These are phyloP conservation scores for Tryphoninae sp. DNA, from an alignment of 2,888 invertebrate species.

Conservation along the genomic window DNA sequence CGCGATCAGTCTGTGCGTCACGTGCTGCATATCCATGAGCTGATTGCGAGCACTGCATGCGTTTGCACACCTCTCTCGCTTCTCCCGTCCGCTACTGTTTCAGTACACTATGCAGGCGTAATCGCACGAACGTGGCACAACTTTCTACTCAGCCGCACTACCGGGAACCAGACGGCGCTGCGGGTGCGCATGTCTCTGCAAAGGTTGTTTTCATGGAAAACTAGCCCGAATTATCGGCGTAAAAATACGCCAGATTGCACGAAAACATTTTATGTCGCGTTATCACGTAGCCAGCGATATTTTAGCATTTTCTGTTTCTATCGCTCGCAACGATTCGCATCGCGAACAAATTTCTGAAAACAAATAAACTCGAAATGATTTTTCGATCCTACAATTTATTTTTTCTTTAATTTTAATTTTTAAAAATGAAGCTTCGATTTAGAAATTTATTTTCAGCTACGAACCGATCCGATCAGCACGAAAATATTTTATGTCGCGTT, in stretches of 20 bases:
- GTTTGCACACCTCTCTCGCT: conserved; percentile 36
- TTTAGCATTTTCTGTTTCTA: not conserved
- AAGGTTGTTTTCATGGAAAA: conserved; percentile 1
- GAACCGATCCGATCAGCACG: too few species aligned
- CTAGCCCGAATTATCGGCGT: conserved; percentile 7
- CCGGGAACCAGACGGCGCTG: conserved; percentile 19
- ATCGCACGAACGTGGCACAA: conserved; percentile 50
- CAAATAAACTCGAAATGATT: too few species aligned
- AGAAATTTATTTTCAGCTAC: too few species aligned
- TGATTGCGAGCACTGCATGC: conserved; percentile 8
- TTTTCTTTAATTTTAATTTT: too few species aligned
- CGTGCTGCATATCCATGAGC: conserved; percentile 23
- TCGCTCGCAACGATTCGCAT: too few species aligned
- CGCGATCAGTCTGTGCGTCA: conserved; percentile 52
- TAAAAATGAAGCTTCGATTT: too few species aligned
- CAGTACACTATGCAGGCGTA: conserved; percentile 27
- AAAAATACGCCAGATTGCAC: conserved; percentile 23
- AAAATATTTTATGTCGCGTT: conserved; percentile 6
- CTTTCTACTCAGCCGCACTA: conserved; percentile 55
- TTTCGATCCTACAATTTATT: too few species aligned
- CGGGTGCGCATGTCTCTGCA: not conserved
- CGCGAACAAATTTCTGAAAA: too few species aligned
- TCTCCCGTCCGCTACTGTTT: conserved; percentile 23
- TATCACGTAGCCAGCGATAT: not conserved
- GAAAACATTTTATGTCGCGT: conserved; percentile 7